These are phyloP conservation scores for Palloptera scutellata DNA, from an alignment of 2,888 invertebrate species.

Conservation along the genomic window DNA sequence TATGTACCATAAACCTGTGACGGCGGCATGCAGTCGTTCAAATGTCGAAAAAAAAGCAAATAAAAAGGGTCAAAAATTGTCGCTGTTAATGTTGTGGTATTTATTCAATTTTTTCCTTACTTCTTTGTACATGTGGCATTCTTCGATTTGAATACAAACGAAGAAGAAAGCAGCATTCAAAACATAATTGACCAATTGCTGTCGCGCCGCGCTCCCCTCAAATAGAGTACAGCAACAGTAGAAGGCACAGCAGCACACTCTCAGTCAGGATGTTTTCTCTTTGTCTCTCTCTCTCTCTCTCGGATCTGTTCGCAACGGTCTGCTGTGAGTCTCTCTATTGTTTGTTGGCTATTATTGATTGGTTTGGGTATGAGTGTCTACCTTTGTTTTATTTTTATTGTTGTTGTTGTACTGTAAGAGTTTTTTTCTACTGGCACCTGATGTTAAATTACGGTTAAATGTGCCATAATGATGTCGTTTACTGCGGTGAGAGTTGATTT, in stretches of 20 bases:
- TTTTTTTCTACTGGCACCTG: slow-evolving; percentile 37
- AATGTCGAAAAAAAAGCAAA: not conserved
- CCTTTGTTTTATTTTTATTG: not conserved
- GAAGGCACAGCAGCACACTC: too few relatives aligned
- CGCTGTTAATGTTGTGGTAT: not conserved
- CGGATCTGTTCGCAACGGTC: not conserved
- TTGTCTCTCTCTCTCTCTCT: not conserved
- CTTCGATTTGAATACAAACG: not conserved
- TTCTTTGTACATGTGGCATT: slow-evolving; percentile 1
- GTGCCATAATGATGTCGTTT: slow-evolving; percentile 40
- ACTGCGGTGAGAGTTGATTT: slow-evolving; percentile 24
- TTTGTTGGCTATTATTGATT: not conserved
- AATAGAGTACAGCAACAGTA: too few relatives aligned
- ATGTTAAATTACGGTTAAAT: slow-evolving; percentile 46
- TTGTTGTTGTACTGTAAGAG: slow-evolving; percentile 23
- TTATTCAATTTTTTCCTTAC: not conserved
- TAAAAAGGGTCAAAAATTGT: not conserved
- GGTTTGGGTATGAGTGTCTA: not conserved
- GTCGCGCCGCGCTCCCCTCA: slow-evolving; percentile 7
- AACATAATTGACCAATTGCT: slow-evolving; percentile 24
- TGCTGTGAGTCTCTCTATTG: not conserved
- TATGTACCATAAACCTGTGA: too few relatives aligned
- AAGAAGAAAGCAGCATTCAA: not conserved
- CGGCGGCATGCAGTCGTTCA: too few relatives aligned
- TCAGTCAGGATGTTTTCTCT: not conserved